Conservation (phyloP, 1,140 invertebrate species). For the Drosophila jambulina region DNA sequence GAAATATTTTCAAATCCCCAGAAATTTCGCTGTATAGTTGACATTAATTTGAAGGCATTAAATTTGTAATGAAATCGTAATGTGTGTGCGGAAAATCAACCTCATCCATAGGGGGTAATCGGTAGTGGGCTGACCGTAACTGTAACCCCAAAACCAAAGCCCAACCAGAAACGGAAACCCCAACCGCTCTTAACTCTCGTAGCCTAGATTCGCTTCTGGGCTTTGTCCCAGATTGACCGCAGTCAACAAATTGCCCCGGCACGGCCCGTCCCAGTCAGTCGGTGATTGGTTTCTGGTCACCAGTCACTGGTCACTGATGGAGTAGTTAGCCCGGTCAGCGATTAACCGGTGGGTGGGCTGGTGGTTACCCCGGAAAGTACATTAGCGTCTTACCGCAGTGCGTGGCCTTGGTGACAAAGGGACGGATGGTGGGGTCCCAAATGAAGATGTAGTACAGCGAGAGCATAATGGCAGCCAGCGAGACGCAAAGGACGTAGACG, state of each 20-base stretch:
- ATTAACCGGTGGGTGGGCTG: not conserved
- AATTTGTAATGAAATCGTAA: not conserved
- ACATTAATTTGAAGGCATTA: not conserved
- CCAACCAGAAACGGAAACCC: conserved; percentile 10
- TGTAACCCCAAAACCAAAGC: not conserved
- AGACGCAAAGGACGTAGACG: conserved; percentile 97
- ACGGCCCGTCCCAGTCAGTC: not conserved
- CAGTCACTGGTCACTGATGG: conserved; percentile 8
- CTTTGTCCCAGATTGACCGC: conserved; percentile 64
- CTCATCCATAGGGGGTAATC: conserved; percentile 19
- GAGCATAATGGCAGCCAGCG: conserved; percentile 96
- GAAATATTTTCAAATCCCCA: not conserved
- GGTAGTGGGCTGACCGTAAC: conserved; percentile 3
- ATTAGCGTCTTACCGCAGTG: conserved; percentile 75
- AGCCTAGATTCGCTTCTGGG: conserved; percentile 50
- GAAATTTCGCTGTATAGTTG: not conserved
- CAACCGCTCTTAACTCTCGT: conserved; percentile 21
- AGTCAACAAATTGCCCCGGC: conserved; percentile 39
- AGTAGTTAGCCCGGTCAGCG: not conserved
- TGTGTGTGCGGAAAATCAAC: conserved; percentile 2
- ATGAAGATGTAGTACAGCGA: conserved; percentile 98
- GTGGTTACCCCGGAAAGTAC: not conserved
- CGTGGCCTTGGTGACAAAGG: conserved; percentile 82
- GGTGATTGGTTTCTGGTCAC: conserved; percentile 32
- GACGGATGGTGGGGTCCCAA: conserved; percentile 91